Base-by-base conservation (phyloP, 2,797 vertebrate species). In the Sebastes steindachneri region DNA sequence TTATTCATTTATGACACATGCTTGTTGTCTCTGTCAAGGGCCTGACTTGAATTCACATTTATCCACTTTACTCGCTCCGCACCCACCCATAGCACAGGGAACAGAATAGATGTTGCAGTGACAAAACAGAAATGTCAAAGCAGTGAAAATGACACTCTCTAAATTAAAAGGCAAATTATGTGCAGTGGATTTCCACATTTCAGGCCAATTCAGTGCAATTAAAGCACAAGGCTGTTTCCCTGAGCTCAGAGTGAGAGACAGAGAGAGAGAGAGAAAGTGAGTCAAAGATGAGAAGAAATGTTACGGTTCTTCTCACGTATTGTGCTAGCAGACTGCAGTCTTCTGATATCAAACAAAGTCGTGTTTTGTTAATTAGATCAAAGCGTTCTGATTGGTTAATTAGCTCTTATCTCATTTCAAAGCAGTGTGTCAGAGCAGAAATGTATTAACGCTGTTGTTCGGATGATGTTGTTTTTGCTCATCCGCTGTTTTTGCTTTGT, bases 361-460 rank as follows among this genome's bases (percentile, higher is more conserved):
- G 4, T 67, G 72, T 83, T 90, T 79, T 71, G 48, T 70, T 88
- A 82, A 86, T 85, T 80, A 79, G 64, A 86, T 91, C 21, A 85
- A 86, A 75, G 55, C 12, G 7, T 78, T 89, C 35, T 78, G 60
- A 86, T 88, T 86, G 64, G 66, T 73, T 91, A 88, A 91, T 92
- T 83, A 84, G 68, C 80, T 55, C 14, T 77, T 82, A 77, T 90
- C 75, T 87, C 4, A 35, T 81, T 79, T 81, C 64, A 85, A 86
- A 91, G 71, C 4, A 3, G 57, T 64, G 77, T 45, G 75, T 82
- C 58, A 45, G 62, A 90, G 53, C 66, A 80, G 75, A 85, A 87
- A 79, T 73, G 8, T 78, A 70, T 74, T 48, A 54, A 75, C 2
- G 8, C 26, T 21, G 35, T 73, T 82, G 29, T 84, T 71, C 60